These are phyloP conservation scores for Drosophila birchii DNA, from an alignment of 2,888 invertebrate species.

Conservation along the genomic window DNA sequence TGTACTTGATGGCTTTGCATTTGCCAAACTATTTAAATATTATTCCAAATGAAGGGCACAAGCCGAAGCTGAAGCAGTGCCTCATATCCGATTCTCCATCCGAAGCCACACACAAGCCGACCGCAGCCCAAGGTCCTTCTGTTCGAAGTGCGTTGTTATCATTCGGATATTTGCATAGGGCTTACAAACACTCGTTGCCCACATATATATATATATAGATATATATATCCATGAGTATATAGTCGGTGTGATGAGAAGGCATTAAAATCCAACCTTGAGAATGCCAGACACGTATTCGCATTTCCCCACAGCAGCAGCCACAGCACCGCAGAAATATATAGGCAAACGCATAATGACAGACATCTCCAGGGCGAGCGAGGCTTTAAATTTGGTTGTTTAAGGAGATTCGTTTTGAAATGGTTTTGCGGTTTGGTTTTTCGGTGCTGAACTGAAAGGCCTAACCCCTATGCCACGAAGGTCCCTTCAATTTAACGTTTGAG, in stretches of 20 bases:
- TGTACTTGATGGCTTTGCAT: conserved; percentile 50
- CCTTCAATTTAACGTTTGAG: conserved; percentile 64
- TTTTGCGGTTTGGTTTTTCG: conserved; percentile 24
- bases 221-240: conserved; percentile 1
- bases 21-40: conserved; percentile 70
- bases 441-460: conserved; percentile 11
- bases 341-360: conserved; percentile 38
- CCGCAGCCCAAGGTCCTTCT: conserved; percentile 55
- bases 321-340: conserved; percentile 1
- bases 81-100: conserved; percentile 38
- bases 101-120: conserved; percentile 36
- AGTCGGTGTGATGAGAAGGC: conserved; percentile 48
- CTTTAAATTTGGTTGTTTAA: conserved; percentile 37
- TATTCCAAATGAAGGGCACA: conserved; percentile 63
- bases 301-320: conserved; percentile 37
- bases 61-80: conserved; percentile 33
- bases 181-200: conserved; percentile 30
- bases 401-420: conserved; percentile 24
- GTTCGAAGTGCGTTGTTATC: conserved; percentile 76
- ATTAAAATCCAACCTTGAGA: conserved; percentile 75
- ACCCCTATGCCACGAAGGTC: conserved; percentile 35
- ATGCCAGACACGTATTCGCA: conserved; percentile 72
- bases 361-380: conserved; percentile 6
- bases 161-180: conserved; percentile 69
- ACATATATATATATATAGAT: conserved; percentile 1